Base-by-base conservation (phyloP, 2,888 invertebrate genomes). In the Cerastoderma edule region DNA sequence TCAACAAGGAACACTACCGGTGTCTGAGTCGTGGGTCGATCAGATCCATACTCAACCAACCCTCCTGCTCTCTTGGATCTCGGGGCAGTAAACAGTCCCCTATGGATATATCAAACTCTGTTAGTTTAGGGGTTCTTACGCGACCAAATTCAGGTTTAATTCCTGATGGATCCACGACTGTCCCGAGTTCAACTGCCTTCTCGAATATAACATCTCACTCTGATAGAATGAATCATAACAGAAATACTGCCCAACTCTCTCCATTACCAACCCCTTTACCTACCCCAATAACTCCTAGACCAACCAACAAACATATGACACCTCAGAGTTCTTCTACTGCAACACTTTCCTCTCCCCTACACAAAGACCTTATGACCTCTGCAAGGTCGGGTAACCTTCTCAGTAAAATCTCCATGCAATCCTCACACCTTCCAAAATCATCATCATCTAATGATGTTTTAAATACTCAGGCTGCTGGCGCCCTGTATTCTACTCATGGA, bases 11-110 rank as follows among this genome's bases (percentile, higher is more conserved):
- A n/a, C 60, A 60, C 24, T 60, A 60, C 39, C 35, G 81, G 30
- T 78, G 78, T 56, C 57, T 81, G 1, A 81, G 81, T 57, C 67
- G 81, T 27, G 78, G 75, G 16, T 81, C 81, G 10, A 75, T 81
- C 5, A 56, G 71, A 35, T 67, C 72, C 0, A 57, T 77, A 10
- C 54, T 81, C n/a, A 78, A 70, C 67, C 60, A 72, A 27, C 78
- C 73, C 0, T 81, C 81, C 8, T 71, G 67, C 28, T 81, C 81
- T 5, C 71, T 81, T 1, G 75, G 75, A 33, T 81, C 81, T 24
- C 64, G 75, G 46, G 65, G 71, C 32, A 76, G 50, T 22, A 78
- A 56, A 60, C 68, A 70, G 30, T 22, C 63, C 2, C 75, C 63
- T 65, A 54, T 67, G 19, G 77, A 72, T 27, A 19, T 22, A 24